These are phyloP conservation scores for Neelides sp. DNA, from an alignment of 1,140 invertebrate species.

Conservation along the genomic window DNA sequence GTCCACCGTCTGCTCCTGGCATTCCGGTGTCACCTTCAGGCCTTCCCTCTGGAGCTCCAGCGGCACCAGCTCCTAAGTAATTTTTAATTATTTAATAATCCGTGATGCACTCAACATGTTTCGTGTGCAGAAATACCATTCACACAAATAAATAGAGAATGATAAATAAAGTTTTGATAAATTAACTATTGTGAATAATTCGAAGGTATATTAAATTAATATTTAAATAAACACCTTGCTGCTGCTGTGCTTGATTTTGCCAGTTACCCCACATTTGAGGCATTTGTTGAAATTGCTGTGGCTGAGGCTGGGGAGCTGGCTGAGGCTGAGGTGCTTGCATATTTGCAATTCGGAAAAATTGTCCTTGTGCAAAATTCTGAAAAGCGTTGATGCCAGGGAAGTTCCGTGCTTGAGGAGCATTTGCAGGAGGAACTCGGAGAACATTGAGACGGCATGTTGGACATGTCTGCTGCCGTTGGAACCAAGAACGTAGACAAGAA, in stretches of 20 bases:
- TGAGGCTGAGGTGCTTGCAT: slow-evolving; percentile 22
- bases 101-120: too few relatives aligned
- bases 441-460: slow-evolving; percentile 97
- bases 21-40: too few relatives aligned
- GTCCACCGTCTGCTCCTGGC: too few relatives aligned
- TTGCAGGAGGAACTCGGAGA: slow-evolving; percentile 50
- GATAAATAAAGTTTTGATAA: too few relatives aligned
- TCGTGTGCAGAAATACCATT: too few relatives aligned
- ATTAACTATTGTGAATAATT: too few relatives aligned
- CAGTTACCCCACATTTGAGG: slow-evolving; percentile 19
- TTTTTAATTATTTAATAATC: too few relatives aligned
- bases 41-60: too few relatives aligned
- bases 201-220: too few relatives aligned
- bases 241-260: not conserved
- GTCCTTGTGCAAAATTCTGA: slow-evolving; percentile 37
- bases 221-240: not conserved
- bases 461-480: slow-evolving; percentile 98
- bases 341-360: slow-evolving; percentile 37
- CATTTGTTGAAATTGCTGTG: slow-evolving; percentile 9
- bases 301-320: not conserved
- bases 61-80: too few relatives aligned
- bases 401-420: slow-evolving; percentile 26
- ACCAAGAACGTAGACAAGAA: slow-evolving; percentile 95
- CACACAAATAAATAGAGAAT: too few relatives aligned
- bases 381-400: slow-evolving; percentile 21